phyloP scores from a whole-genome alignment of 30 jellyfish, hydroid and myxozoan species.

The Pelagia noctiluca region DNA sequence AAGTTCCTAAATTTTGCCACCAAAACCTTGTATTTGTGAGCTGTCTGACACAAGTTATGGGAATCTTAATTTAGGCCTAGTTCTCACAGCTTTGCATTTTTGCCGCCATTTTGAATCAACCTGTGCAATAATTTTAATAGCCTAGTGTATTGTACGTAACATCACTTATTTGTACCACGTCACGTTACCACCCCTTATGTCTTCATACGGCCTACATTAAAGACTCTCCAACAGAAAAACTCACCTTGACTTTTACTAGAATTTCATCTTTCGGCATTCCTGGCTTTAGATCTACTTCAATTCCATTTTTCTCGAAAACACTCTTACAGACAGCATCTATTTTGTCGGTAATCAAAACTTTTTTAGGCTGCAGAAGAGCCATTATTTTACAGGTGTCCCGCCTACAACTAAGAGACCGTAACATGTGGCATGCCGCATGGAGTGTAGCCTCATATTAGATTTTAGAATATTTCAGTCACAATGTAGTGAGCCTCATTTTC shows the following conservation, averaged over 20 bases:
- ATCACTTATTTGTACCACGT: not conserved
- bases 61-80: not conserved
- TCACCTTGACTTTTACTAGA: conserved; percentile 51
- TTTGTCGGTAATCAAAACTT: conserved; percentile 84
- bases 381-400: conserved; percentile 6
- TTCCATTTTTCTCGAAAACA: conserved; percentile 57
- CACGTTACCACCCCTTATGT: not conserved
- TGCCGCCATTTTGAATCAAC: not conserved
- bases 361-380: conserved; percentile 53
- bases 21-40: not conserved
- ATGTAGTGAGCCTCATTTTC: no score
- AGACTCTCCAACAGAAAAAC: not conserved
- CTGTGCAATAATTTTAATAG: not conserved
- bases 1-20: no score
- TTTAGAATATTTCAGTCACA: no score
- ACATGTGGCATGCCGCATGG: no score
- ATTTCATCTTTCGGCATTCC: conserved; percentile 79
- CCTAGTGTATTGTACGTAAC: no score
- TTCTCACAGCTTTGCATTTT: not conserved
- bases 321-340: conserved; percentile 71
- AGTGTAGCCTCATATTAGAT: no score
- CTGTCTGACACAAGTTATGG: not conserved
- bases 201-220: not conserved
- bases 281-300: conserved; percentile 79
- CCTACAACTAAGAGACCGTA: no score